These are phyloP conservation scores for Julus scandinavius DNA, from an alignment of 2,888 invertebrate genomes.

Conservation along the genomic window DNA sequence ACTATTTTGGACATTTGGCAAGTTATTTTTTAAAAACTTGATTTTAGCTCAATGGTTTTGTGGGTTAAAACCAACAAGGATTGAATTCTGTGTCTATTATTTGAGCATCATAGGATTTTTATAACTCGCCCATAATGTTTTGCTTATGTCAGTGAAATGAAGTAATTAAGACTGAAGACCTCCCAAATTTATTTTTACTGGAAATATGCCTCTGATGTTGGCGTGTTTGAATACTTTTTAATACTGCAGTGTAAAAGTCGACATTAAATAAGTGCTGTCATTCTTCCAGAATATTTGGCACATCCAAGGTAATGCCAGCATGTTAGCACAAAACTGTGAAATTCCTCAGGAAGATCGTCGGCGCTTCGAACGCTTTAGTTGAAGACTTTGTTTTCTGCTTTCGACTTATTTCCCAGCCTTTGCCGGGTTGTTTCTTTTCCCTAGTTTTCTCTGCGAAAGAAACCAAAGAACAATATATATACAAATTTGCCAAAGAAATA, in stretches of 20 bases:
- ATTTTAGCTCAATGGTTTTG: not conserved
- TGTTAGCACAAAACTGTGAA: not conserved
- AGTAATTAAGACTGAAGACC: not conserved
- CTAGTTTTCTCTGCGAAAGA: not conserved
- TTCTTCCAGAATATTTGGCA: constrained; percentile 3
- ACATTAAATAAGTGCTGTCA: constrained; percentile 2
- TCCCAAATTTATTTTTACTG: not conserved
- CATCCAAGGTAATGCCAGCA: constrained; percentile 10
- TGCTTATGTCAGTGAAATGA: not conserved
- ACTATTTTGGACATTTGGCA: constrained; percentile 1
- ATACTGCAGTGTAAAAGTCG: not conserved
- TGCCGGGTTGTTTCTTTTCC: not conserved
- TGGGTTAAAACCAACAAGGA: not conserved
- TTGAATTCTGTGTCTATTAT: not conserved
- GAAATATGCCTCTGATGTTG: constrained; percentile 1
- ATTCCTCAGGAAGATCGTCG: not conserved
- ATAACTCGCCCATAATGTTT: not conserved
- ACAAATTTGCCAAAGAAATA: not conserved
- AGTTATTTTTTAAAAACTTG: not conserved
- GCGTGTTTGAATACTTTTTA: not conserved
- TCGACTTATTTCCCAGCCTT: not conserved
- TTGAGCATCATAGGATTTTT: not conserved
- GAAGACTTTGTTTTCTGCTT: not conserved
- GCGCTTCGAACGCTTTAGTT: not conserved
- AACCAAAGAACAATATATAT: not conserved